Base-by-base conservation (phyloP, 2,797 vertebrate species). In the Decapterus maruadsi region DNA sequence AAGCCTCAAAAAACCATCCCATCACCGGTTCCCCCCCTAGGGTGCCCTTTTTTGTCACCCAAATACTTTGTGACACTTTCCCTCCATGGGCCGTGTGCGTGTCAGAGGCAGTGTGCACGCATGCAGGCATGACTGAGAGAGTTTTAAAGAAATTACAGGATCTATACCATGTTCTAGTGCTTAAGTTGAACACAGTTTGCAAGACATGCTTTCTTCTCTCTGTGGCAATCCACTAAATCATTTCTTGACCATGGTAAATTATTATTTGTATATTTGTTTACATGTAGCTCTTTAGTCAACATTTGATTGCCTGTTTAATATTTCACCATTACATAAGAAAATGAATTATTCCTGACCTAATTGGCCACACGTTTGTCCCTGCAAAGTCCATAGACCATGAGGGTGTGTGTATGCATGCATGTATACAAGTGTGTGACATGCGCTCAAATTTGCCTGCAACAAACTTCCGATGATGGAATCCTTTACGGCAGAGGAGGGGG, bases 401-500 rank as follows among this genome's bases (percentile, higher is more conserved):
- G 0, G 34, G 50, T 72, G 65, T 31, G 12, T 45, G 64, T 68
- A 11, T 75, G 57, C n/a, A 19, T 81, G 46, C 22, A 55, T 70
- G 29, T 64, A 38, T 72, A 26, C 69, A 20, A 40, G 43, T 71
- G 75, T 67, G 62, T 83, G 69, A 71, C 9, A 6, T 65, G 77
- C 57, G 61, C 72, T 61, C 7, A 1, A 59, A 66, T 77, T 68
- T 75, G 66, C 77, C 80, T 72, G 79, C 73, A 70, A 78, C 76
- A 71, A 73, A 84, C 66, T 55, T 42, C 29, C 19, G 22, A 87
- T 90, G 83, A 87, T 85, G 83, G 75, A 88, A 81, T 84, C 82
- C 80, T 89, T 84, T 66, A 87, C 79, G 64, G 82, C 79, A 82
- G 69, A 90, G 77, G 77, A 76, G 67, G 73, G 73, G 68, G 77